Percentiles rank a stretch among this genome's conserved stretches.
phyloP scores from a whole-genome alignment of 2,113 vertebrate genomes.

The Mustela lutreola region DNA sequence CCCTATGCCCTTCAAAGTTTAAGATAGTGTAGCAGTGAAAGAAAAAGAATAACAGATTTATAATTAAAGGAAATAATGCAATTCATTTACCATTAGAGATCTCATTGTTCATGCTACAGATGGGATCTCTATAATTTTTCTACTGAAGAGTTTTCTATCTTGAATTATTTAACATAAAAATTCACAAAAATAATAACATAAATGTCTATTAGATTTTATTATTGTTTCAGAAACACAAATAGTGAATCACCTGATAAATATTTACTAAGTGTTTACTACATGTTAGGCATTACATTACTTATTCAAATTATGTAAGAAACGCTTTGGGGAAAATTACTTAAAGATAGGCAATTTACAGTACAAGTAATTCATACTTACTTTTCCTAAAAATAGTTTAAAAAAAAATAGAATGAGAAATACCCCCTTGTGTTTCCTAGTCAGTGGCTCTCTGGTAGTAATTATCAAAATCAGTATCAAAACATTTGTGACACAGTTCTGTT shows the following conservation, averaged over 20 bases:
- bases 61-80: not conserved
- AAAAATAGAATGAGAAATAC: conserved; percentile 1
- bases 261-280: not conserved
- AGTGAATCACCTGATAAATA: not conserved
- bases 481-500: not conserved
- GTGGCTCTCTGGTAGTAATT: not conserved
- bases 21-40: not conserved
- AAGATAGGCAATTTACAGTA: not conserved
- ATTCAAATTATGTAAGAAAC: not conserved
- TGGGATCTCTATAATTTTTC: not conserved
- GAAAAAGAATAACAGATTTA: conserved; percentile 5
- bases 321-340: not conserved
- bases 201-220: not conserved
- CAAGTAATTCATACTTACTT: not conserved
- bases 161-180: conserved; percentile 10
- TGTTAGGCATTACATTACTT: not conserved
- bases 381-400: conserved; percentile 23
- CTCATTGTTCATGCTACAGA: not conserved
- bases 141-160: not conserved
- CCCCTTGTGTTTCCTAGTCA: not conserved
- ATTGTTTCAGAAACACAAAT: not conserved
- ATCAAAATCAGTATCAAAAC: not conserved
- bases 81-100: not conserved
- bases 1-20: conserved; percentile 5
- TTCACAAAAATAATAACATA: not conserved